These are phyloP conservation scores for Molothrus aeneus DNA, from an alignment of 2,797 vertebrate species.

Conservation along the genomic window DNA sequence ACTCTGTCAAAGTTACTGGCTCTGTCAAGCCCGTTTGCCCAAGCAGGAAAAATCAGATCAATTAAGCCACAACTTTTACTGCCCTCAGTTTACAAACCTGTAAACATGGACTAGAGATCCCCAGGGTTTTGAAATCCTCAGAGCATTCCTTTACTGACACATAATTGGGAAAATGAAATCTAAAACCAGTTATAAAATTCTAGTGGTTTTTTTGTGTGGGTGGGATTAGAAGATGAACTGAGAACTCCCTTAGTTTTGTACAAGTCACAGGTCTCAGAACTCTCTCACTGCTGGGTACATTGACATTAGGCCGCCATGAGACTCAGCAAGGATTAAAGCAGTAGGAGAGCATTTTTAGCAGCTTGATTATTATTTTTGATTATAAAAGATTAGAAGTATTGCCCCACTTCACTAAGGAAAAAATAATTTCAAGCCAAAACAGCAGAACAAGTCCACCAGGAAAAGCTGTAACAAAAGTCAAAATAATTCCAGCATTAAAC, in stretches of 20 bases:
- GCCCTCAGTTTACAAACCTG: background rate
- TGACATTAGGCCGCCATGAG: background rate
- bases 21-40: background rate
- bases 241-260: background rate
- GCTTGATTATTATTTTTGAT: background rate
- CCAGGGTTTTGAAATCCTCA: background rate
- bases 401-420: fast-evolving
- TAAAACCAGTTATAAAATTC: background rate
- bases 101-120: fast-evolving
- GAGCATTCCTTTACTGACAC: background rate
- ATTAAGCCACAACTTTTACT: background rate
- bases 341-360: background rate
- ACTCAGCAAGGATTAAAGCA: background rate
- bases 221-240: background rate
- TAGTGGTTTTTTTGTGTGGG: no score
- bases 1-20: background rate
- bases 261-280: background rate
- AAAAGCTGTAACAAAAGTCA: background rate
- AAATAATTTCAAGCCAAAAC: background rate
- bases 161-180: background rate
- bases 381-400: background rate
- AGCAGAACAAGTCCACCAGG: background rate
- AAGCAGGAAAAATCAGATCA: background rate
- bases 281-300: background rate
- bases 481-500: background rate